Evolutionary conservation across 1,140 invertebrate genomes (phyloP).

Genomic region (Lepidotrigona ventralis): DNA sequence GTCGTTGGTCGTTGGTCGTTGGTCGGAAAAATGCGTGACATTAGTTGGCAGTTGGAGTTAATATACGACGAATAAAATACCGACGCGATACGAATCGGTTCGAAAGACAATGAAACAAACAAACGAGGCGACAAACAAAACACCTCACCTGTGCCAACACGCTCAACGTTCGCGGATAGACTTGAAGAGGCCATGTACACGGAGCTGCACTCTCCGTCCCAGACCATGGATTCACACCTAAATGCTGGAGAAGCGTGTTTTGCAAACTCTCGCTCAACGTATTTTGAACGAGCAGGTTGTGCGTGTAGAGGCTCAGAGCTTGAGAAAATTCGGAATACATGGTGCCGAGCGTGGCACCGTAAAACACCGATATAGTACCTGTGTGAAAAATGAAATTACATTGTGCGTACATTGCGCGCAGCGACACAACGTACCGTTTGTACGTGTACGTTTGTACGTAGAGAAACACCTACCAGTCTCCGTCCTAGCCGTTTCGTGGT

Average conservation of each 20-base stretch:
- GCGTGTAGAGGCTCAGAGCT: constrained; percentile 89
- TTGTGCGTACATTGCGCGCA: too few relatives aligned
- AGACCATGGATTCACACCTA: constrained; percentile 89
- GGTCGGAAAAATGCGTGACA: too few relatives aligned
- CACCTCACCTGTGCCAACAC: constrained; percentile 89
- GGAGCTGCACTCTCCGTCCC: constrained; percentile 77
- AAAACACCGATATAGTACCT: constrained; percentile 89
- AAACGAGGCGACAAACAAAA: too few relatives aligned
- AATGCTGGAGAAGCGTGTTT: constrained; percentile 86
- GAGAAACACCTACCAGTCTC: constrained; percentile 86
- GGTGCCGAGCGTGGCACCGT: constrained; percentile 85
- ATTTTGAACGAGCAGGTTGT: constrained; percentile 89
- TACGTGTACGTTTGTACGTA: too few relatives aligned
- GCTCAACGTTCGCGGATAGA: constrained; percentile 92
- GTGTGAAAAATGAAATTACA: constrained; percentile 58
- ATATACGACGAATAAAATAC: too few relatives aligned
- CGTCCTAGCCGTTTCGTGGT: constrained; percentile 90
- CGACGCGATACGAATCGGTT: too few relatives aligned
- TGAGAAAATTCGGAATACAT: constrained; percentile 90
- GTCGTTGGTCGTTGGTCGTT: too few relatives aligned
- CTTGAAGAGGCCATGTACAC: constrained; percentile 89
- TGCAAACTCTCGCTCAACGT: constrained; percentile 85
- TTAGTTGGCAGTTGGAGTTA: too few relatives aligned
- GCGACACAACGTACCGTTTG: too few relatives aligned
- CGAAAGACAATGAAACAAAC: too few relatives aligned